Evolutionary conservation across 2,888 invertebrate genomes (phyloP).

Genomic region (Pantelozetes paolii): DNA sequence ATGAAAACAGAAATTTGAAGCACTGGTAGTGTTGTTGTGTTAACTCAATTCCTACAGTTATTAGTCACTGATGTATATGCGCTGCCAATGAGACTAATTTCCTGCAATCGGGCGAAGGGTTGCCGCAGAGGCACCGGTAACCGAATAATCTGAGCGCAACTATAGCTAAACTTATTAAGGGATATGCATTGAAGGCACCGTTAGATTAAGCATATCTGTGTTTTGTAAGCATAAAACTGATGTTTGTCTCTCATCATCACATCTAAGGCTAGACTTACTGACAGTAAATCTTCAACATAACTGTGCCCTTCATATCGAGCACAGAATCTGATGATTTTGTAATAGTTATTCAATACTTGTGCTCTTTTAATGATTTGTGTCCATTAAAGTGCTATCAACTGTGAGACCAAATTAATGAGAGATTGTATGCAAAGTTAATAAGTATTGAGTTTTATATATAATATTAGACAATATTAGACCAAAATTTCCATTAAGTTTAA

Average conservation of each 20-base stretch:
- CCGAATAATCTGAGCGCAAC: constrained; percentile 8
- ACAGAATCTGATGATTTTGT: too few species aligned
- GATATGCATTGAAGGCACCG: neutral
- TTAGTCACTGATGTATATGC: constrained; percentile 32
- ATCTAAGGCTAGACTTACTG: neutral
- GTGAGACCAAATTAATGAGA: constrained; percentile 29
- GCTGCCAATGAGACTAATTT: constrained; percentile 32
- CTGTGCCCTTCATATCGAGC: too few species aligned
- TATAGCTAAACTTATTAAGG: constrained; percentile 14
- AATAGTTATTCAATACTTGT: too few species aligned
- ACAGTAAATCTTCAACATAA: too few species aligned
- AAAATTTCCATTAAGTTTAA: constrained; percentile 10
- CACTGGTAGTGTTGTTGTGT: constrained; percentile 3
- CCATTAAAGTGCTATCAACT: constrained; percentile 29
- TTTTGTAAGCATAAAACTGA: constrained; percentile 27
- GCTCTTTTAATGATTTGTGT: constrained; percentile 31
- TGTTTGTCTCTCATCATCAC: constrained; percentile 9
- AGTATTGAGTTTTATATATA: neutral
- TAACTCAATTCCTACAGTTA: constrained; percentile 27
- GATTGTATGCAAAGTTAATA: constrained; percentile 29
- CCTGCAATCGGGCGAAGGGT: constrained; percentile 17
- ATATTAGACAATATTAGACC: neutral
- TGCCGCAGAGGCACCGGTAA: constrained; percentile 14
- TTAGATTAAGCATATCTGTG: constrained; percentile 32
- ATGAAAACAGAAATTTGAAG: neutral